A percentile compares a stretch with the other conserved stretches of the same genome.
phyloP scores from a whole-genome alignment of 2,797 vertebrate genomes.

The Thripadectes ignobilis region DNA sequence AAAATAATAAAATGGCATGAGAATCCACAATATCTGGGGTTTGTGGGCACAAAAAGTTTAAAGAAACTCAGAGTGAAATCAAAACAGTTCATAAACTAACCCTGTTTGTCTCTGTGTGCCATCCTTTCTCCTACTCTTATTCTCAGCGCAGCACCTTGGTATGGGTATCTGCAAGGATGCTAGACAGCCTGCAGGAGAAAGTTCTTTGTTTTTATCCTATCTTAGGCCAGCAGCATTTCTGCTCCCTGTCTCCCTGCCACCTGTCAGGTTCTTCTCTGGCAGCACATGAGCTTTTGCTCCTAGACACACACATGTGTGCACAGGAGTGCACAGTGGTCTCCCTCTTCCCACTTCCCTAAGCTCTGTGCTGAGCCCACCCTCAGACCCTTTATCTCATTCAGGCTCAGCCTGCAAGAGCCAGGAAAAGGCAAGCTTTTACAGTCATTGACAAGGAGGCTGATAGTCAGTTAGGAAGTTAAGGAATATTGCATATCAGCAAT shows the following conservation, averaged over 20 bases:
- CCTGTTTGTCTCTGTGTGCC: background rate
- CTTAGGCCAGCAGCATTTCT: fast-evolving
- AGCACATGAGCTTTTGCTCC: fast-evolving
- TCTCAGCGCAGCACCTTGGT: background rate
- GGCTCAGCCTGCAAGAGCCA: fast-evolving
- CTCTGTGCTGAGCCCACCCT: background rate
- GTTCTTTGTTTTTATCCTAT: background rate
- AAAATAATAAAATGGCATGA: background rate
- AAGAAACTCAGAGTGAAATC: background rate
- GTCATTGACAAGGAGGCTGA: background rate
- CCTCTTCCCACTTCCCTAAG: background rate
- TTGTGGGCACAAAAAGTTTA: background rate
- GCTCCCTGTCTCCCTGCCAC: background rate
- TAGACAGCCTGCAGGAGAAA: background rate
- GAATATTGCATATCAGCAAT: background rate
- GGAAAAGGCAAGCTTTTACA: background rate
- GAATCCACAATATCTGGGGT: background rate
- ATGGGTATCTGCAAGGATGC: background rate
- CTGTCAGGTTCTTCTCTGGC: background rate
- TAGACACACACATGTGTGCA: fast-evolving
- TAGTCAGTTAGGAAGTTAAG: background rate
- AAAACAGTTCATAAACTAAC: background rate
- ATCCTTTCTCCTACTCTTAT: background rate
- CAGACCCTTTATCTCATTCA: background rate
- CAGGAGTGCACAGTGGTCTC: background rate